Evolutionary conservation across 2,888 invertebrate species (phyloP).

Genomic region (Mellilla xanthometata): DNA sequence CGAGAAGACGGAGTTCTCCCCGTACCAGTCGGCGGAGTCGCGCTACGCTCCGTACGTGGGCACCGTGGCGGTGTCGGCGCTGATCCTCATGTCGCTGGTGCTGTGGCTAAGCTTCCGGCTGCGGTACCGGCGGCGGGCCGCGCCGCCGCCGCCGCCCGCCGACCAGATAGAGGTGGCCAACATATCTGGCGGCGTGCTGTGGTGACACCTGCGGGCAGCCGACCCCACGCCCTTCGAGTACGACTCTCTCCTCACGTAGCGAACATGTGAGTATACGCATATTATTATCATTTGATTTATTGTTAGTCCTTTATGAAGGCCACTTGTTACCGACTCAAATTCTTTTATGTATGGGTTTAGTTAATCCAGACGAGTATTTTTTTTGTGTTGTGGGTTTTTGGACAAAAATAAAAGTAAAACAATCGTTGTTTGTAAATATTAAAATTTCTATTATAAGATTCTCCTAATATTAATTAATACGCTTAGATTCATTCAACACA

Average conservation of each 20-base stretch:
- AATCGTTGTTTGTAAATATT: too few species aligned
- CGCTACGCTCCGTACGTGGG: constrained; percentile 75
- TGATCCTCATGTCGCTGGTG: constrained; percentile 79
- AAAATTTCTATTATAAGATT: too few species aligned
- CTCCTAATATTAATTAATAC: too few species aligned
- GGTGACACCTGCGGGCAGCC: constrained; percentile 86
- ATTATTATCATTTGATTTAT: too few species aligned
- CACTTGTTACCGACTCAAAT: too few species aligned
- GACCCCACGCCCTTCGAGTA: constrained; percentile 83
- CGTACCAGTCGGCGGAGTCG: constrained; percentile 57
- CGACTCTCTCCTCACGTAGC: constrained; percentile 81
- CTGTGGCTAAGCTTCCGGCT: constrained; percentile 76
- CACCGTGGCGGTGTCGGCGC: constrained; percentile 79
- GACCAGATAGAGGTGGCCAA: constrained; percentile 84
- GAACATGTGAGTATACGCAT: constrained; percentile 63
- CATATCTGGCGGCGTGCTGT: constrained; percentile 85
- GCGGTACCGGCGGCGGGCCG: constrained; percentile 64
- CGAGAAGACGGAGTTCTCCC: constrained; percentile 64
- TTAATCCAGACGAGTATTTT: too few species aligned
- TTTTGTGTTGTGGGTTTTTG: too few species aligned
- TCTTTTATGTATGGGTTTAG: too few species aligned
- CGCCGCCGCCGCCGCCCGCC: constrained; percentile 51
- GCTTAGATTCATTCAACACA: too few species aligned
- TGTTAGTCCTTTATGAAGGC: too few species aligned
- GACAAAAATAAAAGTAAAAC: too few species aligned